Evolutionary conservation across 2,113 vertebrate genomes (phyloP), one percentile per base, ranked within the genome.

Genomic region (Choloepus hoffmanni): DNA sequence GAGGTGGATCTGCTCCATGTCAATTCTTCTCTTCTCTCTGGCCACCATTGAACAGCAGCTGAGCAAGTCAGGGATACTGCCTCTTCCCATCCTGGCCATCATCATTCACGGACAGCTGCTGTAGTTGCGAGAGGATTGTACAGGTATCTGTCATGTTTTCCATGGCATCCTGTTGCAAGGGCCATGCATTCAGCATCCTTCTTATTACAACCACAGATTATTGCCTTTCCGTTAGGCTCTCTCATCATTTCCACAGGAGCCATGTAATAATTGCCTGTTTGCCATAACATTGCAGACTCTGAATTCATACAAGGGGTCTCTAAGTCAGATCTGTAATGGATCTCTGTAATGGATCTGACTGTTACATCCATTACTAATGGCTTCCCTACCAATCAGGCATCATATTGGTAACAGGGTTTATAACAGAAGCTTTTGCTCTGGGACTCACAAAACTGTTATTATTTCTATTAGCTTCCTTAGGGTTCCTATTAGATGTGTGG

Each of bases 21-120:
- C 55, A 40, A 13, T 28, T 28, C 5, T 8, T 63, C 30, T 76
- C 9, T 76, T 48, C 58, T 77, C 36, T 70, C 18, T 16, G 62
- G 8, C 9, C n/a, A 14, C 9, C 5, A 63, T 18, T 43, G 7
- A 26, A 65, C 12, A 48, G 33, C 2, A 2, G 55, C 55, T 73
- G 1, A 19, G 23, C 14, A 13, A 11, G 1, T 6, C 40, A 85
- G 10, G 13, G 28, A 77, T 43, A 40, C 1, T 10, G 14, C 3
- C 85, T 65, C 36, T n/a, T 7, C 18, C 62, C 83, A 9, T 33
- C n/a, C 19, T 28, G 23, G 26, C 10, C 2, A 23, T 50, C 1
- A 4, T 18, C 12, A 1, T 16, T 78, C 15, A 76, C 65, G 55
- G 8, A 55, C 21, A 82, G 23, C 48, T 68, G 24, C 18, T 62